Base-by-base conservation (phyloP, 2,113 vertebrate species). In the Megalops atlanticus region DNA sequence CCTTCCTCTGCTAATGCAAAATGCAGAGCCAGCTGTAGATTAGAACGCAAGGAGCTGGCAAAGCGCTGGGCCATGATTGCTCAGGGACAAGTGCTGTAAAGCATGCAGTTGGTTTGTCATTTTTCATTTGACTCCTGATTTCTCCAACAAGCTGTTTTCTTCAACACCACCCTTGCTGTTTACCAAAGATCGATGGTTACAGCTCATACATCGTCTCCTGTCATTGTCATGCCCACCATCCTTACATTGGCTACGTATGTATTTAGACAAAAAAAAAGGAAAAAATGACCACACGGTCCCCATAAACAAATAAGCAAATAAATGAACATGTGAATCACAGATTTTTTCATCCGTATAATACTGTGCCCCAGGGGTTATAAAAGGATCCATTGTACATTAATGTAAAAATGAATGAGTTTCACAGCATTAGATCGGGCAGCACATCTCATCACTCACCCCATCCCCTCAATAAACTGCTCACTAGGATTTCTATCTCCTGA, bases 101-200 rank as follows among this genome's bases (percentile, higher is more conserved):
- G 31, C 31, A 38, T 38, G 21, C 38, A 10, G 39, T 41, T 41
- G 36, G 24, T 8, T 41, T 41, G 38, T 43, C 21, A 41, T 41
- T 74, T 41, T 41, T 24, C 72, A 5, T 43, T 74, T n/a, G 72
- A 27, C 72, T 24, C n/a, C 72, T 74, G 21, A 39, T 72, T 72
- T 72, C 38, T 72, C 70, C 70, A 36, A 4, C 33, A 38, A 72
- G 35, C 33, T 38, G 70, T 24, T 72, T 39, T 36, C 33, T 72
- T 38, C 31, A 36, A 39, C 70, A 36, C 33, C 18, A 15, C 5
- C 69, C n/a, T 71, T 21, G 16, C 21, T 4, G 70, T 39, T 39
- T 18, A 21, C 38, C 33, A 38, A 72, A 39, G 68, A 70, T 36
- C 24, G 21, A 12, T 24, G 24, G 16, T 72, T 39, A 21, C 70